Evolutionary conservation across 1,140 invertebrate genomes (phyloP).

Genomic region (Trichonephila clavipes): DNA sequence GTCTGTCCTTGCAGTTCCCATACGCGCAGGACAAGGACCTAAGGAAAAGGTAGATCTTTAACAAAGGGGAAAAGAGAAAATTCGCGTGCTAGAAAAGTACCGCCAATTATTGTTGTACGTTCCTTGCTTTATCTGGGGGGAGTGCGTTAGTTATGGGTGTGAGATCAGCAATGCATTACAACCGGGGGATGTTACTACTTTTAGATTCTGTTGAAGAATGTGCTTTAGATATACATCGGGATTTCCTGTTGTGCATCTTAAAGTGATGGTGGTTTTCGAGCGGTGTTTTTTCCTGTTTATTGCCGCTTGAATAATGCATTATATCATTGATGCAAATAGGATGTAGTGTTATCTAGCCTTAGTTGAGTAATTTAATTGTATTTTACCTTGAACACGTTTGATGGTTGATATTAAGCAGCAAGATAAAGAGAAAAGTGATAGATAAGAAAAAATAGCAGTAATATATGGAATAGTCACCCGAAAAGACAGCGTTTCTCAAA

Average conservation of each 20-base stretch:
- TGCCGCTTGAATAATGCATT: background rate
- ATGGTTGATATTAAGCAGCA: too few species aligned
- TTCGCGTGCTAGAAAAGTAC: background rate
- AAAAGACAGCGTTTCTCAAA: too few species aligned
- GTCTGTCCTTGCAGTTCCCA: constrained; percentile 37
- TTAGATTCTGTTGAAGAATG: background rate
- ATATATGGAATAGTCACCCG: too few species aligned
- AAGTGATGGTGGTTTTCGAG: background rate
- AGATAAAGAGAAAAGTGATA: too few species aligned
- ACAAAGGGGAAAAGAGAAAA: background rate
- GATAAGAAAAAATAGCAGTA: too few species aligned
- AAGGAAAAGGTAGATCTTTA: background rate
- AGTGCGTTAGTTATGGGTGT: background rate
- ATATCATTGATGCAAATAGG: background rate
- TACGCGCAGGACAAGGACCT: constrained; percentile 32
- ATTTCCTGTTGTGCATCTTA: background rate
- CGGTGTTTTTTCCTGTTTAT: constrained; percentile 16
- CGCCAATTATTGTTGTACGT: constrained; percentile 22
- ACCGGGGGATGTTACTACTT: background rate
- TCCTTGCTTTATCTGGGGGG: background rate
- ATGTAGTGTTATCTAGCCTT: too few species aligned
- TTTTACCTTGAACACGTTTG: too few species aligned
- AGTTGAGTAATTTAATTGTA: too few species aligned
- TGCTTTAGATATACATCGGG: background rate
- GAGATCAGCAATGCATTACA: constrained; percentile 20